Conservation (phyloP, 2,797 vertebrate species). For the Sarcophilus harrisii region DNA sequence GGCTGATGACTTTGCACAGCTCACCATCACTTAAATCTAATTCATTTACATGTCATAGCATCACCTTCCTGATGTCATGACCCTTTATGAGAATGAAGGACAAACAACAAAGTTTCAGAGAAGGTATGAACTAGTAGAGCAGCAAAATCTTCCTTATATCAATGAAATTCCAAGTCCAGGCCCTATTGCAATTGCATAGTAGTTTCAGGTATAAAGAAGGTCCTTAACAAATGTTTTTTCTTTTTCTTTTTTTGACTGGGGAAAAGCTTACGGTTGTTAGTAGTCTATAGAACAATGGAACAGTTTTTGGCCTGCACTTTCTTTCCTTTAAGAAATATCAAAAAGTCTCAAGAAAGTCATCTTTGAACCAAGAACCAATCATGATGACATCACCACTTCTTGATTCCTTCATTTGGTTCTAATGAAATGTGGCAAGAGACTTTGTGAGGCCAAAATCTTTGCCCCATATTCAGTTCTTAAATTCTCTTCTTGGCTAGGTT, state of each 20-base stretch:
- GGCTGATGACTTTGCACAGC: no score
- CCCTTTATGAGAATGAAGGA: no score
- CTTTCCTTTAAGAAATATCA: neutral
- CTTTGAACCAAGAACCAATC: neutral
- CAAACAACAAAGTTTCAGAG: neutral
- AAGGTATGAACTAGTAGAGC: neutral
- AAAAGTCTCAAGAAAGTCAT: neutral
- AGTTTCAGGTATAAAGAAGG: neutral
- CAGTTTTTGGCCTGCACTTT: neutral
- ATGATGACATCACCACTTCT: neutral
- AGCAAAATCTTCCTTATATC: neutral
- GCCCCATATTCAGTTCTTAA: neutral
- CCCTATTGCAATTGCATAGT: neutral
- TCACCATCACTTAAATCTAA: no score
- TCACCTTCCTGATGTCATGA: no score
- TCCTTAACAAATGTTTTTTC: neutral
- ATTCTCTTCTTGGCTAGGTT: neutral
- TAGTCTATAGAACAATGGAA: neutral
- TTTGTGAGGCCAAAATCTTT: neutral
- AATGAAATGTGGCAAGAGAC: neutral
- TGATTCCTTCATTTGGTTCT: neutral
- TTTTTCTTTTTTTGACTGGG: neutral
- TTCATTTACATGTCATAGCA: no score
- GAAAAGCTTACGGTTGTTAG: neutral
- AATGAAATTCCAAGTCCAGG: neutral